These are phyloP conservation scores for Trachelipus rathkii DNA, from an alignment of 1,140 invertebrate genomes.

Conservation along the genomic window DNA sequence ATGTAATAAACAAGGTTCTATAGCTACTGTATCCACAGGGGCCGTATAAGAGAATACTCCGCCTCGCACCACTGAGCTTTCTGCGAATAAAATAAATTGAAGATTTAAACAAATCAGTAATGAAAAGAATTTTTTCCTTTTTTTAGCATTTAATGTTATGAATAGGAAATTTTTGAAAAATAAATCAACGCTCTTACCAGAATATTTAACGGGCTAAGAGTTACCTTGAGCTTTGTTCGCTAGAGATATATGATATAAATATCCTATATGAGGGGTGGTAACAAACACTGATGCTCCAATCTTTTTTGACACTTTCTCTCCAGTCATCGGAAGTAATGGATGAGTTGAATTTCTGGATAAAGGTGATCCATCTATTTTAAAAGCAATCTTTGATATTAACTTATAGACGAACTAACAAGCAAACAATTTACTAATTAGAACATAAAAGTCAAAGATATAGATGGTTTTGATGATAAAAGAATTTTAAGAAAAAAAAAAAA, in stretches of 20 bases:
- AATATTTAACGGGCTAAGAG: conserved; percentile 13
- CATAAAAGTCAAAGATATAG: too few species aligned
- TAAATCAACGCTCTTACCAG: not conserved
- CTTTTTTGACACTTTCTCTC: conserved; percentile 2
- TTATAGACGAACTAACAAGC: too few species aligned
- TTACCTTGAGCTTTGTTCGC: conserved; percentile 37
- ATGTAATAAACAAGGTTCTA: conserved; percentile 67
- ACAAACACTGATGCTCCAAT: conserved; percentile 46
- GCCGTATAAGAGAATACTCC: conserved; percentile 65
- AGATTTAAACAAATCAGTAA: too few species aligned
- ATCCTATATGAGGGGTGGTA: conserved; percentile 59
- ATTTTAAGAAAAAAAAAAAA: too few species aligned
- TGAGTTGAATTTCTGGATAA: conserved; percentile 18
- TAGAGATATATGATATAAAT: conserved; percentile 57
- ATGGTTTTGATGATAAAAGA: too few species aligned
- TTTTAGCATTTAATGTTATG: too few species aligned
- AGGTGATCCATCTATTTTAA: not conserved
- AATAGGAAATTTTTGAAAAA: not conserved
- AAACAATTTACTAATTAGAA: too few species aligned
- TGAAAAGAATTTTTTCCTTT: too few species aligned
- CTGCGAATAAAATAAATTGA: not conserved
- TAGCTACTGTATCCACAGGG: conserved; percentile 60
- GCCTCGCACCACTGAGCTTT: conserved; percentile 42
- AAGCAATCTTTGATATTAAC: too few species aligned
- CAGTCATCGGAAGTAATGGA: conserved; percentile 21